Base-by-base conservation (phyloP, 1,140 invertebrate genomes). In the Drosophila tani region DNA sequence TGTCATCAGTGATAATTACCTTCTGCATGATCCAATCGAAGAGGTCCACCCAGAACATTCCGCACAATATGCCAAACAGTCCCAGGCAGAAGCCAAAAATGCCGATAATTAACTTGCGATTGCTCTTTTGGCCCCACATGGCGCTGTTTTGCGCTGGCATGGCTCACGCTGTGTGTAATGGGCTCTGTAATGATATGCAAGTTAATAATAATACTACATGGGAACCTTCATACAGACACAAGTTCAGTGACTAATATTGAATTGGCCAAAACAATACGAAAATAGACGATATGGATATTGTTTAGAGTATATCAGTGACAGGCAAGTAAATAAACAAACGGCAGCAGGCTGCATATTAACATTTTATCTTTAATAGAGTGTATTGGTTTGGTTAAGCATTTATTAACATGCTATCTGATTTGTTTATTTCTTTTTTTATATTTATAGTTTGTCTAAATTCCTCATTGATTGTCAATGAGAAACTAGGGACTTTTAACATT, bases 11-110 rank as follows among this genome's bases (percentile, higher is more conserved):
- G 11, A 2, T 12, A 75, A 74, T 81, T 78, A 92, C 91, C 91
- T 91, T 92, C 6, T 87, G 78, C 83, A 92, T 85, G 47, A 92
- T 91, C 74, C 67, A 78, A 85, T 91, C 75, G 81, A 92, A 92
- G 35, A 92, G 63, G 50, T 92, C 81, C 62, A 79, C 85, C 91
- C 88, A 92, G 79, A 92, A 92, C 88, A 92, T 88, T 58, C 88
- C 91, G 46, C 69, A 91, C 57, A 91, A 62, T 24, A 92, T 82
- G 46, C 91, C 91, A 49, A 85, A 85, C 8, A 92, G 47, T 55
- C 85, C 82, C 56, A 92, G 81, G 56, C 82, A 82, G 56, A 92
- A 82, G n/a, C 91, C 91, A 38, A 84, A 79, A 32, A 90, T 65
- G 51, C 82, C 73, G 40, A 90, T 85, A 65, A 90, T 77, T 64